phyloP scores from a whole-genome alignment of 2,113 vertebrate genomes.

The Malurus alboscapulatus region DNA sequence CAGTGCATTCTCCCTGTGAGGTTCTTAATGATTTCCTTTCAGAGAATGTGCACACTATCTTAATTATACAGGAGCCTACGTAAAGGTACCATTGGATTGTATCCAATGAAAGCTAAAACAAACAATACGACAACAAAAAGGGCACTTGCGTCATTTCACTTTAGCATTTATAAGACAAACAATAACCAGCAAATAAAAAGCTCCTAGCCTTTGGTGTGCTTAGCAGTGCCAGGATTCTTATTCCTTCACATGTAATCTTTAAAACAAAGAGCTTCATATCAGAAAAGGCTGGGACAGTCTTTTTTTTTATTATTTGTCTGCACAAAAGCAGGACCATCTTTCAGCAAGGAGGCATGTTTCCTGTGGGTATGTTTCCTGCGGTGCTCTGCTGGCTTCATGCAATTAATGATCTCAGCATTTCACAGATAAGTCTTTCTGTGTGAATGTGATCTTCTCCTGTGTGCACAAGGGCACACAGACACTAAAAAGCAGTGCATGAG shows the following conservation, averaged over 20 bases:
- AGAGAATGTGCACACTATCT: slow-evolving; percentile 51
- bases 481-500: not conserved
- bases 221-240: slow-evolving; percentile 34
- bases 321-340: not conserved
- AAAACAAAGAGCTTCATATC: slow-evolving; percentile 17
- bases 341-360: not conserved
- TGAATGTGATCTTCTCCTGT: not conserved
- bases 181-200: slow-evolving; percentile 75
- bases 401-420: not conserved
- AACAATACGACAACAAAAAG: slow-evolving; percentile 73
- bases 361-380: not conserved
- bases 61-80: slow-evolving; percentile 70
- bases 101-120: slow-evolving; percentile 73
- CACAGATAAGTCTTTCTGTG: not conserved
- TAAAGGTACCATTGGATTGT: slow-evolving; percentile 68
- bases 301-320: not conserved
- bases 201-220: slow-evolving; percentile 50
- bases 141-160: slow-evolving; percentile 76
- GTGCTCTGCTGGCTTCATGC: not conserved
- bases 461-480: not conserved
- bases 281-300: not conserved
- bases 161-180: slow-evolving; percentile 71
- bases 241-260: slow-evolving; percentile 30
- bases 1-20: slow-evolving; percentile 4
- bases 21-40: slow-evolving; percentile 61